phyloP scores from a whole-genome alignment of 2,888 invertebrate species.

The Toxonevra muliebris region DNA sequence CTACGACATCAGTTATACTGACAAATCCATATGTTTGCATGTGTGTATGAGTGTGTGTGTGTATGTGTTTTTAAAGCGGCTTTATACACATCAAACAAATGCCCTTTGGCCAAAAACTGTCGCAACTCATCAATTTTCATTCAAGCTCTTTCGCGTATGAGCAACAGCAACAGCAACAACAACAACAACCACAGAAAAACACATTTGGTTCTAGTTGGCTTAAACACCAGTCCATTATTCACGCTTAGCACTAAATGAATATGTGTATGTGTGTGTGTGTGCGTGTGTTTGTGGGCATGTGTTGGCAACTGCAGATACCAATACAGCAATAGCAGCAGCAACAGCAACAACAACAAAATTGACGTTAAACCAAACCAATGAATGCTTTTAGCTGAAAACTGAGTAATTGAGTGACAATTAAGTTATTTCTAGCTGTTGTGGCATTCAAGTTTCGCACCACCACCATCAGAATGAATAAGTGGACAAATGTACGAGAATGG shows the following conservation, averaged over 20 bases:
- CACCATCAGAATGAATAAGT: no score
- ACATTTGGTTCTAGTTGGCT: background rate
- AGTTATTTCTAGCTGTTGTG: slow-evolving; percentile 51
- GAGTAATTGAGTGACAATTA: slow-evolving; percentile 64
- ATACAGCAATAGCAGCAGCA: slow-evolving; percentile 13
- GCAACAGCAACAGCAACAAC: background rate
- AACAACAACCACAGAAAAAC: background rate
- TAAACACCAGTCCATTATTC: background rate
- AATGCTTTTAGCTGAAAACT: slow-evolving; percentile 56
- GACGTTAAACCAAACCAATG: slow-evolving; percentile 27
- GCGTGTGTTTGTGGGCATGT: no score
- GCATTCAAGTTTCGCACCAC: no score
- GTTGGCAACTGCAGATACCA: slow-evolving; percentile 22
- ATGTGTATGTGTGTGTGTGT: no score
- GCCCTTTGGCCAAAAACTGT: slow-evolving; percentile 59
- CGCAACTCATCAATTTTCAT: slow-evolving; percentile 58
- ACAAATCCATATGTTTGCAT: no score
- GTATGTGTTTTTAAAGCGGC: background rate
- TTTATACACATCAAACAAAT: slow-evolving; percentile 29
- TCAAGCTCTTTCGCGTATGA: slow-evolving; percentile 46
- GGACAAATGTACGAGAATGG: no score
- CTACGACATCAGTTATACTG: slow-evolving; percentile 21
- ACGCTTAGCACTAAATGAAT: background rate
- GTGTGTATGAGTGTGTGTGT: slow-evolving; percentile 34
- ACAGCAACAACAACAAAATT: slow-evolving; percentile 14